Evolutionary conservation across 2,113 vertebrate genomes (phyloP).

Genomic region (Scatophagus argus): DNA sequence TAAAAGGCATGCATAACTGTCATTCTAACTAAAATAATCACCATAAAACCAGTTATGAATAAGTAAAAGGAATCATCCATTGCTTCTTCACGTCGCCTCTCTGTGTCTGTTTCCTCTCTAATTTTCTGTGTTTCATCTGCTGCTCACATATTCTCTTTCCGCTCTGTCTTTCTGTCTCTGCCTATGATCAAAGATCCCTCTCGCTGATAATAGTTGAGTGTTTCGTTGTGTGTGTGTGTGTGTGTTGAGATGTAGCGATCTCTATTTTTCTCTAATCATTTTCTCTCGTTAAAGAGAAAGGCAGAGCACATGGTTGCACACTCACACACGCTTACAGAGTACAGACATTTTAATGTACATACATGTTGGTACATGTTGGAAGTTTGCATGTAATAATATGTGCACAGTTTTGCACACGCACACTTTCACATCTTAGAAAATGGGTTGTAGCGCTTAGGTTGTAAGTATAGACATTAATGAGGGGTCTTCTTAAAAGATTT

Average conservation of each 20-base stretch:
- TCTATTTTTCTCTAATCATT: conserved; percentile 62
- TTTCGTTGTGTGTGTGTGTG: not conserved
- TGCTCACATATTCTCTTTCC: conserved; percentile 68
- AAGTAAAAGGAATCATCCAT: conserved; percentile 51
- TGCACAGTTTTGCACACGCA: not conserved
- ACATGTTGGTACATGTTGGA: conserved; percentile 5
- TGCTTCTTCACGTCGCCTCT: conserved; percentile 25
- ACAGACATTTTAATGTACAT: conserved; percentile 7
- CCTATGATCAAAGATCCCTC: conserved; percentile 74
- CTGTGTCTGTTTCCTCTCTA: conserved; percentile 20
- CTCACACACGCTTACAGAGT: not conserved
- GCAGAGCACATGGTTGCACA: not conserved
- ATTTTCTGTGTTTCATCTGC: conserved; percentile 57
- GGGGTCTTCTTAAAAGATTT: conserved; percentile 54
- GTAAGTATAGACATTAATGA: conserved; percentile 62
- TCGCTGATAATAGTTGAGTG: conserved; percentile 63
- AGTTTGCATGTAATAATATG: conserved; percentile 22
- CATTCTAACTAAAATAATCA: conserved; percentile 24
- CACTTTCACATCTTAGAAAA: conserved; percentile 41
- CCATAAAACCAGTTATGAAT: conserved; percentile 52
- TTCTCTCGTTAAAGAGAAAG: conserved; percentile 65
- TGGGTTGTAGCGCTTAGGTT: conserved; percentile 20
- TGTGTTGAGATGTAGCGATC: conserved; percentile 12
- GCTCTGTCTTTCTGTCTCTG: conserved; percentile 45
- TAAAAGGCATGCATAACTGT: conserved; percentile 21